Evolutionary conservation across 1,140 invertebrate genomes (phyloP).

Genomic region (Oscheius sp.): DNA sequence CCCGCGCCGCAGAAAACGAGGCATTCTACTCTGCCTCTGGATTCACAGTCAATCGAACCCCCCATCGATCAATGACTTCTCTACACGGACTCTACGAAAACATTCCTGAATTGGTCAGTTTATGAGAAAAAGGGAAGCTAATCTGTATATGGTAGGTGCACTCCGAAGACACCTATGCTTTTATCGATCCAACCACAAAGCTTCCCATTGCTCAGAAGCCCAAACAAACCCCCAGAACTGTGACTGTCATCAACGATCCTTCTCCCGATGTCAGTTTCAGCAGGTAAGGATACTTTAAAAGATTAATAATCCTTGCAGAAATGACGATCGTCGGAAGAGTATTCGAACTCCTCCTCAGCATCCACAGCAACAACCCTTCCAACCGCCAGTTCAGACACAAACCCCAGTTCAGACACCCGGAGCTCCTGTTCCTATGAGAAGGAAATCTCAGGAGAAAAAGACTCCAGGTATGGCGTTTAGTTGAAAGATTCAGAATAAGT

Average conservation of each 20-base stretch:
- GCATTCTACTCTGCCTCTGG: not conserved
- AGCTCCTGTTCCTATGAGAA: not conserved
- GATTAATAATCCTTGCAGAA: not conserved
- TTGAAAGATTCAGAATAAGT: too few relatives aligned
- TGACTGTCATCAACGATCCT: not conserved
- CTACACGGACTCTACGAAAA: not conserved
- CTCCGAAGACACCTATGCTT: not conserved
- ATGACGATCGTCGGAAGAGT: not conserved
- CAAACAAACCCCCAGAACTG: not conserved
- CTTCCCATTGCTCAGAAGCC: not conserved
- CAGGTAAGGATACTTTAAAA: not conserved
- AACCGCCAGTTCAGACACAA: too few relatives aligned
- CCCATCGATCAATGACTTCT: not conserved
- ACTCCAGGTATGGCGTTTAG: not conserved
- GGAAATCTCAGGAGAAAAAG: too few relatives aligned
- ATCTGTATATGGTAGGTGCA: too few relatives aligned
- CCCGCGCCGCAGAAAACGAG: not conserved
- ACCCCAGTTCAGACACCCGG: too few relatives aligned
- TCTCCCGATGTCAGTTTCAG: not conserved
- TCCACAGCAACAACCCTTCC: not conserved
- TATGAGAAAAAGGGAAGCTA: too few relatives aligned
- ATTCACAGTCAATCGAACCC: not conserved
- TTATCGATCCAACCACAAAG: not conserved
- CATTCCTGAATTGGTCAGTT: not conserved
- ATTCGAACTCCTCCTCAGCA: not conserved